A percentile compares a stretch with the other conserved stretches of the same genome.
phyloP scores from a whole-genome alignment of 2,113 vertebrate genomes.

The Actenoides lindsayi region DNA sequence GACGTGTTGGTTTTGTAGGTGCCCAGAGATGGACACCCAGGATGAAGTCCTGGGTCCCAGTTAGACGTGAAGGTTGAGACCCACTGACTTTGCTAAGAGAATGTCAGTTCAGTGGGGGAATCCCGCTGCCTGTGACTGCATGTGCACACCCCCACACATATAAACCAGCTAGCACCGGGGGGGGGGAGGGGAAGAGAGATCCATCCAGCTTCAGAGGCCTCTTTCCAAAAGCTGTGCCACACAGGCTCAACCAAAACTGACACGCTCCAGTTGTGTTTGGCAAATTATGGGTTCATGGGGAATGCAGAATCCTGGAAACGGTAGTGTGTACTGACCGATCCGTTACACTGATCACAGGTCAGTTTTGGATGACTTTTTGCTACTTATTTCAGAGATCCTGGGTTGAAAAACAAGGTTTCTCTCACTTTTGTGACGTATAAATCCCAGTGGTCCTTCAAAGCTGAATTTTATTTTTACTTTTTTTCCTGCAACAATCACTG shows the following conservation, averaged over 20 bases:
- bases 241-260: not conserved
- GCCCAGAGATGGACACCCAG: not conserved
- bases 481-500: constrained; percentile 24
- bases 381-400: constrained; percentile 5
- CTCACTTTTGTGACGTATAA: not conserved
- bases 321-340: not conserved
- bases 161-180: not conserved
- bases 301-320: not conserved
- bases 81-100: not conserved
- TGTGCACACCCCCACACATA: rapidly evolving
- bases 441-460: not conserved
- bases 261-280: not conserved
- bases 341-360: not conserved
- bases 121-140: not conserved
- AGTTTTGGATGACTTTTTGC: not conserved
- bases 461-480: not conserved
- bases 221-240: not conserved
- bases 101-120: not conserved
- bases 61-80: not conserved
- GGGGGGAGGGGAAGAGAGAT: not conserved
- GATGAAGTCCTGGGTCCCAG: not conserved
- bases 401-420: constrained; percentile 5
- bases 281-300: not conserved
- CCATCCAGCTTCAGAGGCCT: not conserved
- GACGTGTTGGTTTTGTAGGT: not conserved